phyloP scores from a whole-genome alignment of 2,888 invertebrate species.

The Xestia sexstrigata region DNA sequence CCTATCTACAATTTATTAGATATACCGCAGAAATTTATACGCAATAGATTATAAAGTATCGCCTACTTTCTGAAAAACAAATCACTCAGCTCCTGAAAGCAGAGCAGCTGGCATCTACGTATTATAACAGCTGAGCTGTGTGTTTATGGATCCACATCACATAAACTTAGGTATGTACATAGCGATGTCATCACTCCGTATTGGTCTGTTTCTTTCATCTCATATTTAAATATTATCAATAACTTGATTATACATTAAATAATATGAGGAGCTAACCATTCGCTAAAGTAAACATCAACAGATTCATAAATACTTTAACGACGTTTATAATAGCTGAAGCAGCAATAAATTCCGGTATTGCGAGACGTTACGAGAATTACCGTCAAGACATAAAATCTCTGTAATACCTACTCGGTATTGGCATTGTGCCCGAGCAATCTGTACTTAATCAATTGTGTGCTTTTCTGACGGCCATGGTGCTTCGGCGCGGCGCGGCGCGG shows the following conservation, averaged over 20 bases:
- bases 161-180: neutral
- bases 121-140: neutral
- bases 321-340: slow-evolving; percentile 15
- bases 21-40: neutral
- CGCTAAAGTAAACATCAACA: neutral
- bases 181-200: neutral
- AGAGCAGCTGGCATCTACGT: neutral
- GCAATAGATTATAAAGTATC: neutral
- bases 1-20: slow-evolving; percentile 1
- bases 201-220: neutral
- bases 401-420: slow-evolving; percentile 41
- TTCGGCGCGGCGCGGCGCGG: neutral
- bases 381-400: slow-evolving; percentile 30
- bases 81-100: neutral
- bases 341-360: slow-evolving; percentile 21
- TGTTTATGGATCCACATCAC: neutral
- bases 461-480: slow-evolving; percentile 5
- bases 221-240: neutral
- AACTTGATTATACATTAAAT: neutral
- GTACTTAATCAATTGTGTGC: slow-evolving; percentile 34
- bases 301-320: slow-evolving; percentile 31
- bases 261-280: slow-evolving; percentile 1
- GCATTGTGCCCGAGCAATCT: slow-evolving; percentile 40
- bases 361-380: slow-evolving; percentile 30
- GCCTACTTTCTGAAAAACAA: neutral